phyloP scores from a whole-genome alignment of 2,888 invertebrate species.

The Microplitis manilae region DNA sequence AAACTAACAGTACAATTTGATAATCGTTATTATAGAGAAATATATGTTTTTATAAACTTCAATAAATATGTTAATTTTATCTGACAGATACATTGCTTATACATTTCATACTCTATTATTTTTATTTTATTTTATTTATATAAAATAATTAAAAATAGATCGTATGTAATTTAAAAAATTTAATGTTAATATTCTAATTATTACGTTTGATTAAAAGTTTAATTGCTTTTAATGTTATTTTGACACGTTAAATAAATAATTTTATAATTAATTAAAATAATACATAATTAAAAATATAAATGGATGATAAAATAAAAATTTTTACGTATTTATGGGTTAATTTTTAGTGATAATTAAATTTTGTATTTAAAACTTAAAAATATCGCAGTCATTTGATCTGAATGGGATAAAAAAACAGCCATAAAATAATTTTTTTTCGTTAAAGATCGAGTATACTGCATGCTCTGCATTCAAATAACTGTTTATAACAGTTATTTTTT shows the following conservation, averaged over 20 bases:
- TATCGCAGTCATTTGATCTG: slow-evolving; percentile 5
- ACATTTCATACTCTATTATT: neutral
- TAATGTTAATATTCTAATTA: slow-evolving; percentile 17
- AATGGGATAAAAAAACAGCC: slow-evolving; percentile 25
- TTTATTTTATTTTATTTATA: slow-evolving; percentile 38
- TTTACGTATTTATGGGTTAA: neutral
- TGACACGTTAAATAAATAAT: neutral
- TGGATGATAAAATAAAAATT: neutral
- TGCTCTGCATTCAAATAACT: slow-evolving; percentile 19
- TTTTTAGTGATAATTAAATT: neutral
- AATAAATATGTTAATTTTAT: slow-evolving; percentile 63
- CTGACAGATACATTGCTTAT: slow-evolving; percentile 52
- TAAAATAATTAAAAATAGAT: slow-evolving; percentile 68
- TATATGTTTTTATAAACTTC: slow-evolving; percentile 58
- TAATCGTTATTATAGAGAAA: slow-evolving; percentile 49
- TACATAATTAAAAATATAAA: neutral
- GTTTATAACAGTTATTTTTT: neutral
- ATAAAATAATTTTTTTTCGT: slow-evolving; percentile 24
- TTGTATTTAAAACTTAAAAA: slow-evolving; percentile 13
- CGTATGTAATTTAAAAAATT: slow-evolving; percentile 55
- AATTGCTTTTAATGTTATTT: neutral
- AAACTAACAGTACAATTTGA: slow-evolving; percentile 46
- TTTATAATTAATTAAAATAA: too few relatives aligned
- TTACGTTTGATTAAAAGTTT: neutral
- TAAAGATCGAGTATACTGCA: slow-evolving; percentile 22